Percentiles rank a stretch among this genome's conserved stretches.
Evolutionary conservation across 2,113 vertebrate species (phyloP).

Genomic region (Labeo rohita): DNA sequence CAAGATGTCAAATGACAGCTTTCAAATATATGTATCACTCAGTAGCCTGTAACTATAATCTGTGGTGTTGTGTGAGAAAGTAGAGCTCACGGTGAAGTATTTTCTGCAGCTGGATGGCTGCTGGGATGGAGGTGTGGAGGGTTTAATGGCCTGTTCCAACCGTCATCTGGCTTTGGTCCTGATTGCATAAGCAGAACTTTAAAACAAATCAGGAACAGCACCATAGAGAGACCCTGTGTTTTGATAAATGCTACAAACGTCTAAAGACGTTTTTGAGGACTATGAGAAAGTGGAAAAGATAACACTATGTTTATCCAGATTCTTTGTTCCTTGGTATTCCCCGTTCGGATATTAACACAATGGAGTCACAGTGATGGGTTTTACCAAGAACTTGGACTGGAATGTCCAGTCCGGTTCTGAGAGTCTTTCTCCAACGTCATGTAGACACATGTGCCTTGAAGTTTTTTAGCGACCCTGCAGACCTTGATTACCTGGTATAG

Average conservation of each 20-base stretch:
- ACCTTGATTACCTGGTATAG: background rate
- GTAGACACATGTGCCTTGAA: background rate
- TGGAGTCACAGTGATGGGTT: slow-evolving; percentile 35
- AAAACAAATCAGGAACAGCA: slow-evolving; percentile 25
- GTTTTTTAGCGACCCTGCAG: background rate
- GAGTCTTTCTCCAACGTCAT: background rate
- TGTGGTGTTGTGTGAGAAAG: background rate
- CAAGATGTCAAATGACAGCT: background rate
- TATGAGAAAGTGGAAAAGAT: background rate
- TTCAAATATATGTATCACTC: too few relatives aligned
- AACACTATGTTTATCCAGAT: slow-evolving; percentile 1
- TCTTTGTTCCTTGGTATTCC: slow-evolving; percentile 20
- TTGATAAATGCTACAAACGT: slow-evolving; percentile 10
- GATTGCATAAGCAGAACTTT: slow-evolving; percentile 14
- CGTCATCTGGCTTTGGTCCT: slow-evolving; percentile 13
- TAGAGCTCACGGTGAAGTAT: background rate
- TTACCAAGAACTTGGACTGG: background rate
- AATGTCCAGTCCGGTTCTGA: background rate
- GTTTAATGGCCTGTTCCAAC: slow-evolving; percentile 1
- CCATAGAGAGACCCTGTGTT: slow-evolving; percentile 19
- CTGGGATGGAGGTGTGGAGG: slow-evolving; percentile 26
- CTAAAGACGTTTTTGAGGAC: background rate
- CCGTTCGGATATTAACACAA: background rate
- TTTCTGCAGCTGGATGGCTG: background rate
- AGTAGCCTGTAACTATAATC: background rate